phyloP scores from a whole-genome alignment of 2,888 invertebrate species.

The Drosophila ezoana region DNA sequence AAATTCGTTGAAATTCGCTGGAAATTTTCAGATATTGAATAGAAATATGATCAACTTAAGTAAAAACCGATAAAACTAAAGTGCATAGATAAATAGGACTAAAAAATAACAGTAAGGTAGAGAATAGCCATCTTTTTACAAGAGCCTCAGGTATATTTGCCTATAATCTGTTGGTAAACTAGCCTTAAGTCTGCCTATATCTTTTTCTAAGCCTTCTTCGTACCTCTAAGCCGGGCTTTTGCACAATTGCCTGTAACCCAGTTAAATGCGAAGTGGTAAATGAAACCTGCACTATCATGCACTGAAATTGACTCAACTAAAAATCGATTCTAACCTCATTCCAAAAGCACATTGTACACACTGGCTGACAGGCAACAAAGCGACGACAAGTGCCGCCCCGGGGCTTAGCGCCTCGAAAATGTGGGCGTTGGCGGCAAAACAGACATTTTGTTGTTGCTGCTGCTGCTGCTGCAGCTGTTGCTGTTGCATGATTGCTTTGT shows the following conservation, averaged over 20 bases:
- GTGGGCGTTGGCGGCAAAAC: slow-evolving; percentile 49
- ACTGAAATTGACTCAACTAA: slow-evolving; percentile 42
- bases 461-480: slow-evolving; percentile 16
- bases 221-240: neutral
- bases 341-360: slow-evolving; percentile 29
- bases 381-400: slow-evolving; percentile 38
- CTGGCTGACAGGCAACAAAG: slow-evolving; percentile 17
- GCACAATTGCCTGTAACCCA: slow-evolving; percentile 44
- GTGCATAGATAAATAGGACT: too few relatives aligned
- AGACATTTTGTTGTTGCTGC: slow-evolving; percentile 23
- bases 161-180: too few relatives aligned
- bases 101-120: too few relatives aligned
- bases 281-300: slow-evolving; percentile 55
- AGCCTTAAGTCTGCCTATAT: neutral
- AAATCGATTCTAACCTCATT: slow-evolving; percentile 76
- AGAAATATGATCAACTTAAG: too few relatives aligned
- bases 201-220: neutral
- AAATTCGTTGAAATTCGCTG: too few relatives aligned
- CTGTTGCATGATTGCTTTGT: slow-evolving; percentile 62
- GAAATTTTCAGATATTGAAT: too few relatives aligned
- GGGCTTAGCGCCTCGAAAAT: slow-evolving; percentile 42
- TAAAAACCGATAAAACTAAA: too few relatives aligned
- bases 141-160: too few relatives aligned
- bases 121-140: too few relatives aligned
- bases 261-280: slow-evolving; percentile 25